Conservation (phyloP, 2,888 invertebrate genomes). For the Monochamus alternatus region DNA sequence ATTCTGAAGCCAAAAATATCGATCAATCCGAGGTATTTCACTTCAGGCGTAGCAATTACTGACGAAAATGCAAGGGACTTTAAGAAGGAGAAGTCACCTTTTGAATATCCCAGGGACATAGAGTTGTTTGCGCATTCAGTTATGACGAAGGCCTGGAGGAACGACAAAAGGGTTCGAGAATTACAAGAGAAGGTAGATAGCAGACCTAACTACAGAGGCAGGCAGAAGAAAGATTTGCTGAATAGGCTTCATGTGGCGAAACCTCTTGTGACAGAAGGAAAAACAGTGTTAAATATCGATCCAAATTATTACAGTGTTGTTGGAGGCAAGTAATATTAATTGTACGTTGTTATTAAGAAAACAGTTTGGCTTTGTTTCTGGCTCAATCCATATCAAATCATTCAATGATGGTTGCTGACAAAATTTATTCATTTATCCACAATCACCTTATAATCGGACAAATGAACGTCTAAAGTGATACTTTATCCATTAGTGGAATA, state of each 20-base stretch:
- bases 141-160: constrained; percentile 67
- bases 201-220: constrained; percentile 64
- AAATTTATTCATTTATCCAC: too few species aligned
- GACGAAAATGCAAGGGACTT: constrained; percentile 46
- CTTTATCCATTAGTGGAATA: too few species aligned
- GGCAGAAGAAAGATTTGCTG: constrained; percentile 72
- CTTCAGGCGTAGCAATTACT: constrained; percentile 47
- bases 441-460: too few species aligned
- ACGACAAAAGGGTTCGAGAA: constrained; percentile 63
- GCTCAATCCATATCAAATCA: too few species aligned
- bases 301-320: constrained; percentile 78
- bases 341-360: too few species aligned
- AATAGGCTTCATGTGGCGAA: constrained; percentile 75
- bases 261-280: constrained; percentile 70
- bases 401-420: too few species aligned
- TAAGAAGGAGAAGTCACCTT: constrained; percentile 68
- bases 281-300: constrained; percentile 79
- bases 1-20: constrained; percentile 43
- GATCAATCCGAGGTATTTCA: constrained; percentile 50
- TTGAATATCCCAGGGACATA: constrained; percentile 68
- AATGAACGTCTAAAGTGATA: too few species aligned
- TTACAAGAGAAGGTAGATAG: constrained; percentile 62
- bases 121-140: constrained; percentile 70
- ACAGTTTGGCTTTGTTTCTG: too few species aligned
- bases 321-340: constrained; percentile 65